Percentiles rank a stretch among this genome's conserved stretches.
Evolutionary conservation across 2,797 vertebrate species (phyloP).

Genomic region (Amblyopsis hoosieri): DNA sequence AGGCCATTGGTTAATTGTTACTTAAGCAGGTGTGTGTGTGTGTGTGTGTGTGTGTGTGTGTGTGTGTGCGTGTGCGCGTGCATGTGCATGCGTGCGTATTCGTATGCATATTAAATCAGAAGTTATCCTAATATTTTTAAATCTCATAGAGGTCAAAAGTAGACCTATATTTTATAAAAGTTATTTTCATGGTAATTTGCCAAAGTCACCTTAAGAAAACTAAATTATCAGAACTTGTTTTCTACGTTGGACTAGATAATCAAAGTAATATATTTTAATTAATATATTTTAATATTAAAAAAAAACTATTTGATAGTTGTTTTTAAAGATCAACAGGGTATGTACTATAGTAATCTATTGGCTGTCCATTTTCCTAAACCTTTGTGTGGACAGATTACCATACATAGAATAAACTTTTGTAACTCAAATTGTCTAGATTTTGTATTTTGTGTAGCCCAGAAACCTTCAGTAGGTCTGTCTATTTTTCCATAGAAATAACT

Average conservation of each 20-base stretch:
- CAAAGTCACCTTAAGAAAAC: constrained; percentile 78
- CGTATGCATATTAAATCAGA: constrained; percentile 38
- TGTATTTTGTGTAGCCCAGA: constrained; percentile 38
- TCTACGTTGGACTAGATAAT: constrained; percentile 83
- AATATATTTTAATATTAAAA: constrained; percentile 96
- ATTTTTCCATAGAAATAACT: constrained; percentile 46
- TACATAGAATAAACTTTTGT: constrained; percentile 72
- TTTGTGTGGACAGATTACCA: constrained; percentile 63
- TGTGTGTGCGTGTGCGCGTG: not conserved
- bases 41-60: not conserved
- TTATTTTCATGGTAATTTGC: constrained; percentile 71
- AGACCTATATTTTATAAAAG: constrained; percentile 55
- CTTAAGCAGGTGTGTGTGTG: constrained; percentile 17
- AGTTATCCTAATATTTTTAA: constrained; percentile 53
- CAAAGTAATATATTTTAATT: constrained; percentile 99
- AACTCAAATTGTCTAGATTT: constrained; percentile 53
- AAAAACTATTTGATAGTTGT: constrained; percentile 80
- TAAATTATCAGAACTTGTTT: constrained; percentile 75
- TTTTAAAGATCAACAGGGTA: constrained; percentile 84
- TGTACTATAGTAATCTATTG: constrained; percentile 75
- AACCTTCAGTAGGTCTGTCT: constrained; percentile 43
- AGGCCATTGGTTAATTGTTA: constrained; percentile 30
- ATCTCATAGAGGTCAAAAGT: constrained; percentile 47
- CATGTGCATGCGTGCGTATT: constrained; percentile 6
- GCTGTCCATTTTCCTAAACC: constrained; percentile 61